Conservation (phyloP, 1,140 invertebrate genomes). For the Leguminivora glycinivorella region DNA sequence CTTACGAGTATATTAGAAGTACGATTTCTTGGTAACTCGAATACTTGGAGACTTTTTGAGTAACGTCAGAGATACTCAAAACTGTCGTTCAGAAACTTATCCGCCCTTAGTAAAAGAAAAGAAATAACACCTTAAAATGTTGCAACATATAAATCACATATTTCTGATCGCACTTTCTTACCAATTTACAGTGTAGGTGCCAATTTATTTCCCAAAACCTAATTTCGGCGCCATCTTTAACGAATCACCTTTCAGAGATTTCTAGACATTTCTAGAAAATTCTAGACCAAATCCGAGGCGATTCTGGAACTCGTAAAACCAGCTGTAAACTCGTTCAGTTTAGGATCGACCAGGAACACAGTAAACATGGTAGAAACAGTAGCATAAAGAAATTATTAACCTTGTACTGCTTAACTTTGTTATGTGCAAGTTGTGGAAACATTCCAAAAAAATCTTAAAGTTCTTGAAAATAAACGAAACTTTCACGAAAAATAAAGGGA, state of each 20-base stretch:
- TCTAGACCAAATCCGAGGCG: conserved; percentile 28
- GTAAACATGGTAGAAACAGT: background rate
- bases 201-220: background rate
- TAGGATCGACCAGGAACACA: conserved; percentile 25
- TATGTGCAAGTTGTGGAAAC: no score
- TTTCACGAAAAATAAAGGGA: no score
- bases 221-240: conserved; percentile 10
- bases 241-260: conserved; percentile 7
- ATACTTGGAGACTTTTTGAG: no score
- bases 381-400: no score
- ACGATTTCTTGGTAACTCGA: no score
- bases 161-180: background rate
- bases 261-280: conserved; percentile 12
- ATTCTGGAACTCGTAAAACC: conserved; percentile 51
- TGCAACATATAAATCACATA: background rate
- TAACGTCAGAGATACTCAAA: no score
- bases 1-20: no score
- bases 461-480: no score
- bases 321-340: conserved; percentile 52
- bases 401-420: no score
- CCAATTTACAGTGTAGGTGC: background rate
- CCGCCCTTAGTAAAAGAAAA: no score
- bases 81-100: no score
- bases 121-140: background rate
- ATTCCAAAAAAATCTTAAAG: no score